Percentiles rank a stretch among this genome's conserved stretches.
Evolutionary conservation across 2,113 vertebrate species (phyloP).

Genomic region (Vulpes vulpes): DNA sequence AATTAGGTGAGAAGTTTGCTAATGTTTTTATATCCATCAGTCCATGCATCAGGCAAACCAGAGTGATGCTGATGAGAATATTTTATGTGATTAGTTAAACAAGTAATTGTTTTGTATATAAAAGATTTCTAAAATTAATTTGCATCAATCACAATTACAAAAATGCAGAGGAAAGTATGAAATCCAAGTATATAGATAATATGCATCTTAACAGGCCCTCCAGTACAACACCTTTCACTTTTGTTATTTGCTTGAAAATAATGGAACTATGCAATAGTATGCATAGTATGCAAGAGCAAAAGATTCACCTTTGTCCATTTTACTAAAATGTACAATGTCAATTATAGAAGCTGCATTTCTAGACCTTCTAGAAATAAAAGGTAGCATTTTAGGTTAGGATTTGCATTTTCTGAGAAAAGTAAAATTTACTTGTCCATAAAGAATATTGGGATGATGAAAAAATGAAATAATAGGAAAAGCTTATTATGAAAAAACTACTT

Average conservation of each 20-base stretch:
- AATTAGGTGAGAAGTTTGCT: constrained; percentile 63
- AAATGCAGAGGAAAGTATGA: neutral
- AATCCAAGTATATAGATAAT: neutral
- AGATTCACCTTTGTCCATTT: neutral
- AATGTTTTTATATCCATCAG: constrained; percentile 10
- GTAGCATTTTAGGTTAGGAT: neutral
- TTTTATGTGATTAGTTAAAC: neutral
- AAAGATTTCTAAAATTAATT: neutral
- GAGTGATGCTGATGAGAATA: constrained; percentile 27
- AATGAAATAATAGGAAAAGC: neutral
- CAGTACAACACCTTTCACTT: neutral
- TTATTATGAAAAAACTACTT: neutral
- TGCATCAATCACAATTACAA: neutral
- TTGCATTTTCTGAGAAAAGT: neutral
- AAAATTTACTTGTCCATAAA: neutral
- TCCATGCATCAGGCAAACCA: neutral
- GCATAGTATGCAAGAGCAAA: neutral
- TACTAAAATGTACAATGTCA: neutral
- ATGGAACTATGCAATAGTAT: neutral
- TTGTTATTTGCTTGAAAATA: neutral
- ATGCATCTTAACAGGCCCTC: neutral
- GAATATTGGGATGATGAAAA: neutral
- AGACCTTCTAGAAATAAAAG: neutral
- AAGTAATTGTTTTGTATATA: neutral
- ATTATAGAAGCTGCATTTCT: neutral